Percentiles rank a stretch among this genome's conserved stretches.
Evolutionary conservation across 1,140 invertebrate genomes (phyloP).

Genomic region (Drosophila parvula): DNA sequence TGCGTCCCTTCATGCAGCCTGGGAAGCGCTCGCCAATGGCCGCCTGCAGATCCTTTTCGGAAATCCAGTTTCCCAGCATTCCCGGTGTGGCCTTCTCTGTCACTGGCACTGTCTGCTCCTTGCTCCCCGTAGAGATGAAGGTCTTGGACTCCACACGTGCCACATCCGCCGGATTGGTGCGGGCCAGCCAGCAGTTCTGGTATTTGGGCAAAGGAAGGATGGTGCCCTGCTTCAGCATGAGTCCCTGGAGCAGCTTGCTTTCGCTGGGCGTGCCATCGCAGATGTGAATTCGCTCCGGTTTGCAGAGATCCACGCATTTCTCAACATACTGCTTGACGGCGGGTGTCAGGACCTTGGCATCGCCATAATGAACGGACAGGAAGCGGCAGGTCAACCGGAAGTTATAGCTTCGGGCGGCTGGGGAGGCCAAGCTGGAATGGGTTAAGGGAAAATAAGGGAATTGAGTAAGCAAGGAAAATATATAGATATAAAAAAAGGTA

Average conservation of each 20-base stretch:
- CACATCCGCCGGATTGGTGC: slow-evolving; percentile 96
- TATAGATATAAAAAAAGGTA: no score
- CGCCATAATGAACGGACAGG: slow-evolving; percentile 70
- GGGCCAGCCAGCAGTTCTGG: slow-evolving; percentile 94
- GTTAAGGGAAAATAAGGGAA: no score
- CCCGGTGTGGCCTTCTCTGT: slow-evolving; percentile 88
- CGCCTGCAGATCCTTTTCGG: slow-evolving; percentile 89
- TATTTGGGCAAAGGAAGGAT: slow-evolving; percentile 91
- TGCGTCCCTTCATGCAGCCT: slow-evolving; percentile 94
- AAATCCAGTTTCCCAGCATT: slow-evolving; percentile 95
- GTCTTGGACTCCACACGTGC: slow-evolving; percentile 96
- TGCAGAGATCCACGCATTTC: slow-evolving; percentile 88
- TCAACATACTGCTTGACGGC: slow-evolving; percentile 88
- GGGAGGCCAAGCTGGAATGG: slow-evolving; percentile 27
- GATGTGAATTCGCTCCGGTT: slow-evolving; percentile 91
- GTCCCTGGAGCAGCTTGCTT: slow-evolving; percentile 87
- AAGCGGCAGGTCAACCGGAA: slow-evolving; percentile 63
- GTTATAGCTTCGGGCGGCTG: slow-evolving; percentile 39
- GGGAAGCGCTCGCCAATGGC: slow-evolving; percentile 92
- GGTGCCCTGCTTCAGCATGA: slow-evolving; percentile 88
- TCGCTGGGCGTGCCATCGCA: slow-evolving; percentile 93
- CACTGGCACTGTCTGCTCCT: slow-evolving; percentile 90
- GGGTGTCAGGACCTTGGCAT: slow-evolving; percentile 73
- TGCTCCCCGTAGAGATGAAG: slow-evolving; percentile 92
- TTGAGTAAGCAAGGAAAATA: no score